These are phyloP conservation scores for Synanthedon tipuliformis DNA, from an alignment of 2,888 invertebrate species.

Conservation along the genomic window DNA sequence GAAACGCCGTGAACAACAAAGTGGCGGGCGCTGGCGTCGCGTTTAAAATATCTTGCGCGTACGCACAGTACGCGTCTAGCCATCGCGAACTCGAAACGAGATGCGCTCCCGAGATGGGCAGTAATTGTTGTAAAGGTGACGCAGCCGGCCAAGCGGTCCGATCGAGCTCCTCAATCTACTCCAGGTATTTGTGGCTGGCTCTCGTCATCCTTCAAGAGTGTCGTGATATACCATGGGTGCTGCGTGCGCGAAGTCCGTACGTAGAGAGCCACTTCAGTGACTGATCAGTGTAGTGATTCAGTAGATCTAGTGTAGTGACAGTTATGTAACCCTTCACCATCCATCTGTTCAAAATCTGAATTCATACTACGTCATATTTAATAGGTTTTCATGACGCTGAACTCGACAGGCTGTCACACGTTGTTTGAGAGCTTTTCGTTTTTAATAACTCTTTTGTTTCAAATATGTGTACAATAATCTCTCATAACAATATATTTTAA, in stretches of 20 bases:
- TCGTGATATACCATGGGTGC: slow-evolving; percentile 43
- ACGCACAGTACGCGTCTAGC: slow-evolving; percentile 47
- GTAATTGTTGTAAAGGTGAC: slow-evolving; percentile 72
- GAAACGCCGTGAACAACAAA: slow-evolving; percentile 10
- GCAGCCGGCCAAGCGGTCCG: slow-evolving; percentile 54
- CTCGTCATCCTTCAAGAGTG: slow-evolving; percentile 43
- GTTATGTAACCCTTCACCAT: background rate
- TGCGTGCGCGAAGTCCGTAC: slow-evolving; percentile 37
- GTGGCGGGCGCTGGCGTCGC: slow-evolving; percentile 38
- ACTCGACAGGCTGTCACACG: too few species aligned
- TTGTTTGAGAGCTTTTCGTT: too few species aligned
- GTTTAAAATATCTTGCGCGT: slow-evolving; percentile 44
- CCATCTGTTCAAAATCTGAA: too few species aligned
- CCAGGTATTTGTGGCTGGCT: slow-evolving; percentile 59
- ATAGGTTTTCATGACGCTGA: too few species aligned
- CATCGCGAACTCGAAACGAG: slow-evolving; percentile 40
- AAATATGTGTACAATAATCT: too few species aligned
- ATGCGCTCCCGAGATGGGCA: slow-evolving; percentile 67
- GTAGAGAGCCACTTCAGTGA: slow-evolving; percentile 28
- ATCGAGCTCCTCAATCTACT: slow-evolving; percentile 60
- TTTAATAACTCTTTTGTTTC: too few species aligned
- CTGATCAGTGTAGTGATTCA: slow-evolving; percentile 9
- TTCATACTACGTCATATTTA: too few species aligned
- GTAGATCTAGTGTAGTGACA: background rate
- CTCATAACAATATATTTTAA: too few species aligned